Evolutionary conservation across 2,888 invertebrate genomes (phyloP).

Genomic region (Melanophora roralis): DNA sequence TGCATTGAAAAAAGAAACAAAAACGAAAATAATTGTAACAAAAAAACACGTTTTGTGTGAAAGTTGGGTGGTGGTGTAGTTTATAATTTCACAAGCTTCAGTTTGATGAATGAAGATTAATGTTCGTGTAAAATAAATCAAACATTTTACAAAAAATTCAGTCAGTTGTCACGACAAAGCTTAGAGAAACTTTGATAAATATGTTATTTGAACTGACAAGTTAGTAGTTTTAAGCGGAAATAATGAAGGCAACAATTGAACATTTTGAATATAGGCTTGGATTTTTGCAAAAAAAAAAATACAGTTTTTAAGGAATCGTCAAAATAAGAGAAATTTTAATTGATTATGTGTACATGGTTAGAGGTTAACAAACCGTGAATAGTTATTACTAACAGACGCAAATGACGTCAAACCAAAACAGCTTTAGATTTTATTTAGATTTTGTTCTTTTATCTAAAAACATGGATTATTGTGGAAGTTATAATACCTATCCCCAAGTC

Average conservation of each 20-base stretch:
- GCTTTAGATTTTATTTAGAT: no score
- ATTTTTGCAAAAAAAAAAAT: no score
- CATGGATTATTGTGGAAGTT: no score
- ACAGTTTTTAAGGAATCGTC: no score
- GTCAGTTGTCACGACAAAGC: conserved; percentile 8
- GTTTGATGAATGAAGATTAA: conserved; percentile 1
- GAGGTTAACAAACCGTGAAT: no score
- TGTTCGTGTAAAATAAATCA: conserved; percentile 25
- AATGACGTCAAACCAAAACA: no score
- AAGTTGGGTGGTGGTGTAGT: conserved; percentile 54
- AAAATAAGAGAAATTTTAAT: no score
- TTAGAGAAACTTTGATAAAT: conserved; percentile 7
- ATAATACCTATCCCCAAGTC: no score
- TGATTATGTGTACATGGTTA: no score
- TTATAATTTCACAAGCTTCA: conserved; percentile 38
- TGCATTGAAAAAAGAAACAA: not conserved
- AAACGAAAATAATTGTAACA: conserved; percentile 36
- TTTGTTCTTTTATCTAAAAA: no score
- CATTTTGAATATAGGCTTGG: not conserved
- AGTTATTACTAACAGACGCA: no score
- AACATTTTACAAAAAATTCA: conserved; percentile 6
- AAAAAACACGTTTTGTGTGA: conserved; percentile 47
- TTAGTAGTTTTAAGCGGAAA: not conserved
- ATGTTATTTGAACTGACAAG: not conserved
- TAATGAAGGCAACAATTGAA: no score